Percentiles rank a stretch among this genome's conserved stretches.
Conservation (phyloP, 2,797 vertebrate genomes). For the Sebastes matsubarae region DNA sequence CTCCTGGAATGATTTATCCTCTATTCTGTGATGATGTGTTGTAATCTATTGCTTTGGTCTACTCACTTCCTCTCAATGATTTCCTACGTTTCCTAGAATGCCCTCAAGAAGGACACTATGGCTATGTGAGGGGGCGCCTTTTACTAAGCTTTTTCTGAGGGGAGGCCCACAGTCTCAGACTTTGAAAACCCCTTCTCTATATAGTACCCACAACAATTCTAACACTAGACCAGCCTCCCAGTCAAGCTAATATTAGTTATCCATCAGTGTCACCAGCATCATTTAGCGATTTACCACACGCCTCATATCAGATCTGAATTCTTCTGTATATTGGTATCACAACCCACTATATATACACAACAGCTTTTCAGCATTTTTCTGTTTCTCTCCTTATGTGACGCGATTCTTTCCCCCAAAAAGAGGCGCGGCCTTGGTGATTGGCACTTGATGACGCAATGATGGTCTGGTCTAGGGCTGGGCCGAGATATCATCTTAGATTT, state of each 20-base stretch:
- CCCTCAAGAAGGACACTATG: neutral
- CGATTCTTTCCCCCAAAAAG: neutral
- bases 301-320: neutral
- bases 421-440: neutral
- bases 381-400: neutral
- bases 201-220: neutral
- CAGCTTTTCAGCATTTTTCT: neutral
- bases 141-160: no score
- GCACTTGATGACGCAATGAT: neutral
- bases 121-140: no score
- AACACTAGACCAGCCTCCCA: neutral
- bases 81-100: neutral
- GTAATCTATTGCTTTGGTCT: neutral
- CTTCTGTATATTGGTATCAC: neutral
- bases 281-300: neutral
- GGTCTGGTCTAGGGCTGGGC: neutral
- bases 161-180: no score
- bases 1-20: conserved; percentile 11
- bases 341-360: neutral
- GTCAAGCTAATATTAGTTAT: neutral
- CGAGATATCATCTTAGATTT: no score
- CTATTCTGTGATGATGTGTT: conserved; percentile 2
- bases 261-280: neutral
- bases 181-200: no score
- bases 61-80: neutral